phyloP scores from a whole-genome alignment of 2,888 invertebrate species.

The Drosophila affinis region DNA sequence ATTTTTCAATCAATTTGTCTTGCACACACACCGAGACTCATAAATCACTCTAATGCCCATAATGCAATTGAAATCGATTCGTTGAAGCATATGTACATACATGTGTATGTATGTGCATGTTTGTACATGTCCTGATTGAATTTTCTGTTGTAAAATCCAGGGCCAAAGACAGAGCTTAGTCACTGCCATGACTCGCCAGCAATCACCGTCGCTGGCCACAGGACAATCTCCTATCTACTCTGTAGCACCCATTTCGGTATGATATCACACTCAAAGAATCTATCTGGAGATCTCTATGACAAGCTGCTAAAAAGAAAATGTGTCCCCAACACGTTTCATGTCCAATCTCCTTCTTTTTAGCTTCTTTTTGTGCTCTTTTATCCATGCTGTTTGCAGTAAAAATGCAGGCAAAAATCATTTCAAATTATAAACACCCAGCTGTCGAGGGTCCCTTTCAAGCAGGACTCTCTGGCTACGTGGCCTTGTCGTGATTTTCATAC shows the following conservation, averaged over 20 bases:
- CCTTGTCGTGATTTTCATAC: conserved; percentile 39
- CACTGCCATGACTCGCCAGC: background rate
- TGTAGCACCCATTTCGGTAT: background rate
- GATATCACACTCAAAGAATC: conserved; percentile 26
- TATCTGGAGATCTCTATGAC: conserved; percentile 54
- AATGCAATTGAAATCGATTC: conserved; percentile 40
- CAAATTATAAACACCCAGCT: conserved; percentile 72
- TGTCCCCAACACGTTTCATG: conserved; percentile 33
- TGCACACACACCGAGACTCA: conserved; percentile 20
- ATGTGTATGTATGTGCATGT: conserved; percentile 18
- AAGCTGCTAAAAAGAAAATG: conserved; percentile 42
- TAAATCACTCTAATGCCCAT: conserved; percentile 40
- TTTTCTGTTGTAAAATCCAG: conserved; percentile 6
- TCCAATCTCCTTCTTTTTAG: background rate
- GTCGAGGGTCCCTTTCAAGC: conserved; percentile 41
- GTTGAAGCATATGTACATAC: background rate
- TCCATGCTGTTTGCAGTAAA: conserved; percentile 49
- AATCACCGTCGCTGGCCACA: conserved; percentile 51
- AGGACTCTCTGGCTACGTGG: conserved; percentile 41
- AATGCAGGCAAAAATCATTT: conserved; percentile 70
- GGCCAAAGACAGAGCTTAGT: background rate
- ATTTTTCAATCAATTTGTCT: conserved; percentile 27
- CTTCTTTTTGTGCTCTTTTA: conserved; percentile 11
- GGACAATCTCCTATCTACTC: conserved; percentile 5
- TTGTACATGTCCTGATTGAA: conserved; percentile 8